Evolutionary conservation across 2,888 invertebrate species (phyloP).

Genomic region (Ectemnius cavifrons): DNA sequence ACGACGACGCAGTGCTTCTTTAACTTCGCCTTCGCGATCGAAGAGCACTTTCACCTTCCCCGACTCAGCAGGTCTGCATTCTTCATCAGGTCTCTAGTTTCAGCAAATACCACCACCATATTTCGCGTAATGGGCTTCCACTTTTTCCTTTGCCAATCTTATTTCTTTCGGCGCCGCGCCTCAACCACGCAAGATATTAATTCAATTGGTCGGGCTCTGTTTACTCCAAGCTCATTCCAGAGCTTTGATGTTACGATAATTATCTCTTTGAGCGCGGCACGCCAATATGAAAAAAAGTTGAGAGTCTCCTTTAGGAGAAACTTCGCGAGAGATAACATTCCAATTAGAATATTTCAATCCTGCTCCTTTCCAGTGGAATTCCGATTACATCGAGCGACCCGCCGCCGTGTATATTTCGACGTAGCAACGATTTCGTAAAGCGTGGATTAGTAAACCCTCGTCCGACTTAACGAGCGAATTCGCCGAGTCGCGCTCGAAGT

Average conservation of each 20-base stretch:
- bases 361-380: slow-evolving; percentile 29
- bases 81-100: neutral
- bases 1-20: slow-evolving; percentile 1
- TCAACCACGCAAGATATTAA: neutral
- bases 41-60: slow-evolving; percentile 3
- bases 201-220: neutral
- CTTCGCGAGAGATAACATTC: slow-evolving; percentile 30
- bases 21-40: neutral
- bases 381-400: slow-evolving; percentile 17
- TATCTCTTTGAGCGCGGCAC: slow-evolving; percentile 5
- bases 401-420: slow-evolving; percentile 20
- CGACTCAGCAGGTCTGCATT: neutral
- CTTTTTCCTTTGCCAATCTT: neutral
- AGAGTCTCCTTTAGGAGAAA: slow-evolving; percentile 3
- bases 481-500: neutral
- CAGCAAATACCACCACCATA: too few relatives aligned
- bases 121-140: too few relatives aligned
- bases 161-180: neutral
- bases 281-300: neutral
- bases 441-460: slow-evolving; percentile 2
- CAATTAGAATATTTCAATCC: slow-evolving; percentile 42
- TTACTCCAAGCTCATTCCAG: neutral
- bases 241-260: slow-evolving; percentile 24
- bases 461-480: slow-evolving; percentile 15
- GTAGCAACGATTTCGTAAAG: slow-evolving; percentile 23